A percentile compares a stretch with the other conserved stretches of the same genome.
Evolutionary conservation across 2,113 vertebrate genomes (phyloP).

Genomic region (Zootoca vivipara): DNA sequence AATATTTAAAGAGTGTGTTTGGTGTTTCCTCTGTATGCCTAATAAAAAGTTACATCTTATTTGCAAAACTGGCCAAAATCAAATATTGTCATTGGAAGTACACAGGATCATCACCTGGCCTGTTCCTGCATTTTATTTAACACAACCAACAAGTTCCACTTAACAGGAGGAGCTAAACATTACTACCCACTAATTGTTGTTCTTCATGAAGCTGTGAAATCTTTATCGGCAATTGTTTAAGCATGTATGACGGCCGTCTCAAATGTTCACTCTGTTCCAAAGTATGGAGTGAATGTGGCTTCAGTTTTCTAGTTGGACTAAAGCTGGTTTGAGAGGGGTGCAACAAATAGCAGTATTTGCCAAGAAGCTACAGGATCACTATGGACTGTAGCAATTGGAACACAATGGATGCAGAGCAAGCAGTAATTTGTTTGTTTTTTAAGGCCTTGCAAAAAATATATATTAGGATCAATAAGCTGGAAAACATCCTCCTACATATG

Average conservation of each 20-base stretch:
- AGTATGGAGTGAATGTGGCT: neutral
- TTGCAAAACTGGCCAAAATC: neutral
- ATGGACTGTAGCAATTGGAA: too few relatives aligned
- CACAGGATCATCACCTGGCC: neutral
- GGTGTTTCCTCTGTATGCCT: neutral
- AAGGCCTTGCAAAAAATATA: conserved; percentile 23
- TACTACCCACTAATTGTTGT: neutral
- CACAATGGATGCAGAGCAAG: too few relatives aligned
- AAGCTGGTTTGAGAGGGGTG: too few relatives aligned
- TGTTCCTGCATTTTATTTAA: neutral
- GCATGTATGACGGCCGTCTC: too few relatives aligned
- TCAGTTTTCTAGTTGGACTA: neutral
- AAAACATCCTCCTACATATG: conserved; percentile 51
- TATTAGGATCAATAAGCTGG: conserved; percentile 48
- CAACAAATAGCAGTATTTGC: too few relatives aligned
- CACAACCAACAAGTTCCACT: neutral
- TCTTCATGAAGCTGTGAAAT: neutral
- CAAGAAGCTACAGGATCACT: too few relatives aligned
- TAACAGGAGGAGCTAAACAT: neutral
- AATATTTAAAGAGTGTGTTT: neutral
- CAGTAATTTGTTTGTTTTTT: too few relatives aligned
- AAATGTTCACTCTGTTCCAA: neutral
- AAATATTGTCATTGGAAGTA: neutral
- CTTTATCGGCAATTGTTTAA: too few relatives aligned
- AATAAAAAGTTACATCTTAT: neutral